Conservation (phyloP, 2,888 invertebrate species). For the Subacronicta megacephala region DNA sequence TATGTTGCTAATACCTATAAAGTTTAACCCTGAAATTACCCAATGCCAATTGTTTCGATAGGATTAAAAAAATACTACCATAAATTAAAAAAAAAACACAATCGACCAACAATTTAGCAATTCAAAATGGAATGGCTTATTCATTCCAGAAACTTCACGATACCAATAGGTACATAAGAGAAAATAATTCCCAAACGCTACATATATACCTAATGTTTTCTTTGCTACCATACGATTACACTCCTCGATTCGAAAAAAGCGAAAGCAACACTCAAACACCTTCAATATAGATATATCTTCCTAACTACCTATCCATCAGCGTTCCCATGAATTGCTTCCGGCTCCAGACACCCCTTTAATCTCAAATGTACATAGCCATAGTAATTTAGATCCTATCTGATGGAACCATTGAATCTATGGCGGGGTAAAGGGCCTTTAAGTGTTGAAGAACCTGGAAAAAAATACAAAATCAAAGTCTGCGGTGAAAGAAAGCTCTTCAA, state of each 20-base stretch:
- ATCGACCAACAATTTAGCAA: no score
- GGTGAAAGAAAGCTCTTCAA: constrained; percentile 63
- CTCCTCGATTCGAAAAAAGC: constrained; percentile 7
- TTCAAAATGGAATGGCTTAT: no score
- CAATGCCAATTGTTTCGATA: neutral
- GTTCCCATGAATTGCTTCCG: constrained; percentile 66
- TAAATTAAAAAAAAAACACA: no score
- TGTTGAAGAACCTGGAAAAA: constrained; percentile 74
- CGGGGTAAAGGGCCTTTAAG: constrained; percentile 72
- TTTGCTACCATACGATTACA: neutral
- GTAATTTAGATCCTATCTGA: constrained; percentile 86
- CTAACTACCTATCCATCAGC: constrained; percentile 44
- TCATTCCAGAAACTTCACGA: no score
- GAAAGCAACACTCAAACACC: constrained; percentile 12
- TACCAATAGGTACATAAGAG: no score
- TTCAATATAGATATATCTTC: constrained; percentile 25
- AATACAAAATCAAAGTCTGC: constrained; percentile 71
- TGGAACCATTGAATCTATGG: constrained; percentile 79
- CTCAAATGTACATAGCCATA: constrained; percentile 82
- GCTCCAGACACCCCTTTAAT: constrained; percentile 87
- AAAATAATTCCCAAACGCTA: no score
- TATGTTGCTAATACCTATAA: constrained; percentile 24
- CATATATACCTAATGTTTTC: no score
- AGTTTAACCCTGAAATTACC: constrained; percentile 10
- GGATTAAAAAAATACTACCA: no score